Conservation (phyloP, 2,888 invertebrate genomes). For the Tenthredo mesomela region DNA sequence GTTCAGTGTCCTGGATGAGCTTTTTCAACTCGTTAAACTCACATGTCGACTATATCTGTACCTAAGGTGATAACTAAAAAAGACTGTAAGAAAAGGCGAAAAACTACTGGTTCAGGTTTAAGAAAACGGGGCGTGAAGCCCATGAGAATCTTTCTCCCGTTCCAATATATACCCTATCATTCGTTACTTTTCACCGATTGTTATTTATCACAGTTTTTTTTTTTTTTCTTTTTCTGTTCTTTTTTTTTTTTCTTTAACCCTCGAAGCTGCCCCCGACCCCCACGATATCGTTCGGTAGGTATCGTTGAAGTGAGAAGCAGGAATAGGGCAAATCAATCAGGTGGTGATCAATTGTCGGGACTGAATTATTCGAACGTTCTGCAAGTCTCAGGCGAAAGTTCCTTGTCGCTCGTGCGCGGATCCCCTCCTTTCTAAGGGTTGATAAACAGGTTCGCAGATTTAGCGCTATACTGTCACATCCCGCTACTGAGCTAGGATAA, state of each 20-base stretch:
- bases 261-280: neutral
- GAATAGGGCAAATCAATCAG: conserved; percentile 51
- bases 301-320: conserved; percentile 42
- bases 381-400: conserved; percentile 42
- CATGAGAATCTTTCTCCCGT: conserved; percentile 44
- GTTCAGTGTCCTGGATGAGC: neutral
- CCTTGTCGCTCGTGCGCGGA: conserved; percentile 7
- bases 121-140: conserved; percentile 22
- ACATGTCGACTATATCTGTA: neutral
- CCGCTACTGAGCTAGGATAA: conserved; percentile 47
- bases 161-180: conserved; percentile 50
- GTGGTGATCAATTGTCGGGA: conserved; percentile 50
- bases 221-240: neutral
- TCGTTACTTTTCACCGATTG: conserved; percentile 51
- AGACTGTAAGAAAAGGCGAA: neutral
- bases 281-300: conserved; percentile 9
- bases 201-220: conserved; percentile 50
- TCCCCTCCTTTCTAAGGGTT: conserved; percentile 33
- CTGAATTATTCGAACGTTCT: conserved; percentile 48
- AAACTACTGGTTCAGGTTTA: neutral
- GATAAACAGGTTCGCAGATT: conserved; percentile 50
- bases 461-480: conserved; percentile 27
- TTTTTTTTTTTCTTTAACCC: neutral
- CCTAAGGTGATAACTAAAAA: neutral
- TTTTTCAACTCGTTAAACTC: neutral